Evolutionary conservation across 2,797 vertebrate species (phyloP).

Genomic region (Eulemur mongoz): DNA sequence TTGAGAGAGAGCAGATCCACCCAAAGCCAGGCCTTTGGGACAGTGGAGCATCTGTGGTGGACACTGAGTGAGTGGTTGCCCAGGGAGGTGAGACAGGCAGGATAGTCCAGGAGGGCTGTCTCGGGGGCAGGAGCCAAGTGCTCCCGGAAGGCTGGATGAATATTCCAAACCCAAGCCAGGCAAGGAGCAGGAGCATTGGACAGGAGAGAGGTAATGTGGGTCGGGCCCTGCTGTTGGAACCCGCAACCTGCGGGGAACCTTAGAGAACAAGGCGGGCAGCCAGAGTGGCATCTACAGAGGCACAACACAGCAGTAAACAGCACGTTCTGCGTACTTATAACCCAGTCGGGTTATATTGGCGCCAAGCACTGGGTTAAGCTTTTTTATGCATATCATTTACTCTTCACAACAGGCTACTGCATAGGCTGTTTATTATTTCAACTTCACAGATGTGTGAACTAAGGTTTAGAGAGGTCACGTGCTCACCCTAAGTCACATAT

Average conservation of each 20-base stretch:
- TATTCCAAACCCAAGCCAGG: neutral
- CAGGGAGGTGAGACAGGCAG: neutral
- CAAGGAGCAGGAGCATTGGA: neutral
- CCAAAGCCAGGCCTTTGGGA: neutral
- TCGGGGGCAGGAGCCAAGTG: neutral
- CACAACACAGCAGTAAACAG: rapidly evolving
- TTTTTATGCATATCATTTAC: neutral
- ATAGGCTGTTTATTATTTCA: neutral
- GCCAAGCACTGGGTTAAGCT: rapidly evolving
- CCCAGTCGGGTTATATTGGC: neutral
- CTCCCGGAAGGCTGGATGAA: neutral
- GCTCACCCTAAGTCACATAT: neutral
- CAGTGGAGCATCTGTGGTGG: neutral
- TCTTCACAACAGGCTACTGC: neutral
- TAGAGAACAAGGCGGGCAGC: neutral
- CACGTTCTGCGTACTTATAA: rapidly evolving
- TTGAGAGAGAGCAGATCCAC: neutral
- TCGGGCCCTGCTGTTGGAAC: neutral
- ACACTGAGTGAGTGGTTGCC: neutral
- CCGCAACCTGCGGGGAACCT: neutral
- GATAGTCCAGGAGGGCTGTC: neutral
- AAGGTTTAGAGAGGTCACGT: neutral
- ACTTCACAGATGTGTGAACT: neutral
- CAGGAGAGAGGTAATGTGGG: neutral
- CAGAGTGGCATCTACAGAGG: rapidly evolving